These are phyloP conservation scores for Octodon degus DNA, from an alignment of 2,113 vertebrate species.

Conservation along the genomic window DNA sequence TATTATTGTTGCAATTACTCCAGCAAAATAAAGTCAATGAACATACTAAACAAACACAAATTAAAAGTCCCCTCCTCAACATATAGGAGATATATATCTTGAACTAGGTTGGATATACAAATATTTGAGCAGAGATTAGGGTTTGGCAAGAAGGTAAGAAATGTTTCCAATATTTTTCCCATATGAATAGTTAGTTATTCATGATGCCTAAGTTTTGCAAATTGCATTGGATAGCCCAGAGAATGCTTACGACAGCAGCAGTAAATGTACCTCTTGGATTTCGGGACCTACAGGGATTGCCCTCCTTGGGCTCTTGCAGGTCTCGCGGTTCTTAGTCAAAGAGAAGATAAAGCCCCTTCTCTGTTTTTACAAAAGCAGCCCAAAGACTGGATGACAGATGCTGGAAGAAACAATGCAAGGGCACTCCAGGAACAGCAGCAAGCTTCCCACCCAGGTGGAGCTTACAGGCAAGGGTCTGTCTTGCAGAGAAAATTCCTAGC, in stretches of 20 bases:
- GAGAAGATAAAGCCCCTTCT: accelerated
- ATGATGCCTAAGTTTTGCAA: not conserved
- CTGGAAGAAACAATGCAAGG: not conserved
- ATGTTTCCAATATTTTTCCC: not conserved
- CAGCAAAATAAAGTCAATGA: not conserved
- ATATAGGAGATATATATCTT: accelerated
- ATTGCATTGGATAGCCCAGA: not conserved
- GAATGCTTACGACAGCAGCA: not conserved
- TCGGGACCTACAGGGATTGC: not conserved
- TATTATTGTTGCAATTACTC: not conserved
- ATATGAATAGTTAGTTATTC: not conserved
- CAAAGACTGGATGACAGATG: not conserved
- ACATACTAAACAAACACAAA: not conserved
- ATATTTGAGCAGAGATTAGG: not conserved
- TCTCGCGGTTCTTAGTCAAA: not conserved
- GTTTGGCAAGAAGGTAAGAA: not conserved
- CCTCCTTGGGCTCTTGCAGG: not conserved
- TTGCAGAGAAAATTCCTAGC: not conserved
- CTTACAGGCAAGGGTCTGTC: not conserved
- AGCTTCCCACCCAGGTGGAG: not conserved
- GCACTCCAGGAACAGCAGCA: not conserved
- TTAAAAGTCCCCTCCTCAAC: not conserved
- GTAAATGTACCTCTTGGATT: not conserved
- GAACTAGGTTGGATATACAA: not conserved
- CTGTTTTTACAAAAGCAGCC: not conserved